Conservation (phyloP, 30 jellyfish, hydroid and myxozoan species). For the Nemopilema nomurai region DNA sequence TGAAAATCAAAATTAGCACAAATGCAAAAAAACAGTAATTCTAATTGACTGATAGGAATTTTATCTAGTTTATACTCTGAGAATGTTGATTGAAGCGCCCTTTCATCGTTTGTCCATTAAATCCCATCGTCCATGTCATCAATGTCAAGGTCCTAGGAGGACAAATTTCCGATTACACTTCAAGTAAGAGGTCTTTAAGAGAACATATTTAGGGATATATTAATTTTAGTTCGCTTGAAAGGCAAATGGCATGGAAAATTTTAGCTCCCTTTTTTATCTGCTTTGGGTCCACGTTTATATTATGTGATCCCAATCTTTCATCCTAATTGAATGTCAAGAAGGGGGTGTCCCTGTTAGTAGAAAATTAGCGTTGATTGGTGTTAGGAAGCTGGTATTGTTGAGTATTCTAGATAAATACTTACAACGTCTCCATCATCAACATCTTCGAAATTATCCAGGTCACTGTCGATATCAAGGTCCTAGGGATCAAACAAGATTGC, state of each 20-base stretch:
- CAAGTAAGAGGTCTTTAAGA: neutral
- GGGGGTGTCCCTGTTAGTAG: no score
- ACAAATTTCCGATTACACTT: neutral
- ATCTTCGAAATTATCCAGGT: conserved; percentile 73
- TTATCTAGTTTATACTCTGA: neutral
- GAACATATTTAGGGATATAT: neutral
- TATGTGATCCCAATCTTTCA: no score
- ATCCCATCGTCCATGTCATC: conserved; percentile 87
- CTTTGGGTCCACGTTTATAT: no score
- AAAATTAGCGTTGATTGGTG: neutral
- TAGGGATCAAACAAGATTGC: neutral
- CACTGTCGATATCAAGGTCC: conserved; percentile 88
- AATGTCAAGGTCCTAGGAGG: conserved; percentile 67
- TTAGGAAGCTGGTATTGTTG: neutral
- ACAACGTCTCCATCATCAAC: conserved; percentile 69
- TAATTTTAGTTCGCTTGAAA: neutral
- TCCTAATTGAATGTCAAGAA: no score
- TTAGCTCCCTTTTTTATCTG: no score
- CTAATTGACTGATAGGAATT: neutral
- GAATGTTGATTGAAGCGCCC: neutral
- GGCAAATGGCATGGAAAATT: neutral
- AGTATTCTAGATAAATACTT: neutral
- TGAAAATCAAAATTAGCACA: neutral
- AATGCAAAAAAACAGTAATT: neutral
- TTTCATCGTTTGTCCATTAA: neutral